Evolutionary conservation across 2,797 vertebrate genomes (phyloP).

Genomic region (Artibeus lituratus): DNA sequence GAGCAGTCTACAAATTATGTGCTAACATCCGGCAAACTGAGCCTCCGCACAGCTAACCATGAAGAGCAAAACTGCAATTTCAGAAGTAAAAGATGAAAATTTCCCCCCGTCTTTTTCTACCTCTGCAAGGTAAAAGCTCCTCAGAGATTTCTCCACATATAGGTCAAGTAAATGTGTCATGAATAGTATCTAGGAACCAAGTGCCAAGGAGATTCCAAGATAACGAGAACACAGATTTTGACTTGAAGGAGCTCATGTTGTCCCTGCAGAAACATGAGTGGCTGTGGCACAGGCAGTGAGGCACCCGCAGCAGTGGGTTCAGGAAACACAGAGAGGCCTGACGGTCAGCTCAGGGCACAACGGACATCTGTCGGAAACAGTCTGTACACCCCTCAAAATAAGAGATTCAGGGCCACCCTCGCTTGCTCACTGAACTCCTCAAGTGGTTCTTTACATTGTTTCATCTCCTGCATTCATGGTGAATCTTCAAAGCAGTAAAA

Average conservation of each 20-base stretch:
- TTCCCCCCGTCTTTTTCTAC: conserved; percentile 27
- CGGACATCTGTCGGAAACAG: not conserved
- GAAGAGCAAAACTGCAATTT: conserved; percentile 37
- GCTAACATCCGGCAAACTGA: not conserved
- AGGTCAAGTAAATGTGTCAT: conserved; percentile 44
- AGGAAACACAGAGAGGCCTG: not conserved
- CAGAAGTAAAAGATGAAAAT: conserved; percentile 36
- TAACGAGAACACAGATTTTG: not conserved
- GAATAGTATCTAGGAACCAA: not conserved
- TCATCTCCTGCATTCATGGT: not conserved
- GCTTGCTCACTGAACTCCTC: not conserved
- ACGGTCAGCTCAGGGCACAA: not conserved
- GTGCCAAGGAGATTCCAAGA: not conserved
- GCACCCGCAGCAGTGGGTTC: not conserved
- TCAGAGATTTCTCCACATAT: conserved; percentile 3
- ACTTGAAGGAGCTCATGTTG: not conserved
- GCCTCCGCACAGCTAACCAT: not conserved
- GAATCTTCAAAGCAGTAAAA: not conserved
- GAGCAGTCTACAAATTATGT: not conserved
- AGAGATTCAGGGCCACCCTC: not conserved
- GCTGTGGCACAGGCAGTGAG: not conserved
- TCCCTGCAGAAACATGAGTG: not conserved
- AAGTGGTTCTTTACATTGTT: not conserved
- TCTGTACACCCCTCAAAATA: not conserved
- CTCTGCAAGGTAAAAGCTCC: not conserved